Base-by-base conservation (phyloP, 1,140 invertebrate genomes). In the Bombus pyrosoma region DNA sequence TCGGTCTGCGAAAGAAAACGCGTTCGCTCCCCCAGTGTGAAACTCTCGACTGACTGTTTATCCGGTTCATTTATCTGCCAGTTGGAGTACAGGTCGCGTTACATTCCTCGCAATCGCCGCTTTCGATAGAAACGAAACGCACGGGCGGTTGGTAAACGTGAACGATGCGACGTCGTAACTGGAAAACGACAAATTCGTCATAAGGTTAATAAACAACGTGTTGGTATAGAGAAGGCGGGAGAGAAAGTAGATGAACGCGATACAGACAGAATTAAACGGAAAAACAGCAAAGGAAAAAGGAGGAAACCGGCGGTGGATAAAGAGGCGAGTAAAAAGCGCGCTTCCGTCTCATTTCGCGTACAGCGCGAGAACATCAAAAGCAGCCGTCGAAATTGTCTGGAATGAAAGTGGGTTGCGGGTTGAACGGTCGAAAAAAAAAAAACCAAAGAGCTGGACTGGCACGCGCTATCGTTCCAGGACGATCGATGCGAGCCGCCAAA, bases 341-440 rank as follows among this genome's bases (percentile, higher is more conserved):
- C 12, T 25, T 10, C 12, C 28, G 62, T 66, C 69, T 80, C 62
- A 59, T 85, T 73, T 88, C 64, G 66, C 37, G 39, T 43, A 32
- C 37, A 9, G n/a, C 62, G 57, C 57, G 75, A 53, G 57, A 83
- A 89, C 80, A 83, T 89, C 79, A 89, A 89, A 86, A 89, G 80
- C 87, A 83, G 76, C 69, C 75, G 87, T 86, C 84, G 87, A 89
- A 89, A 89, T 89, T 89, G 88, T 86, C 57, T 74, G 79, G 87
- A 75, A 89, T 76, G 41, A 89, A 89, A 89, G 83, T 89, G 84
- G 84, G 87, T 89, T 89, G 83, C 59, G 80, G 76, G 71, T 71
- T 59, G 72, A 74, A 76, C 28, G 62, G 64, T 57, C 32, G 28
- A 43, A 59, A 76, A 71, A 78, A 76, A 71, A 78, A 22, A 43